Evolutionary conservation across 2,797 vertebrate species (phyloP), one percentile per base, ranked within the genome.

Genomic region (Pyrocephalus nanus): DNA sequence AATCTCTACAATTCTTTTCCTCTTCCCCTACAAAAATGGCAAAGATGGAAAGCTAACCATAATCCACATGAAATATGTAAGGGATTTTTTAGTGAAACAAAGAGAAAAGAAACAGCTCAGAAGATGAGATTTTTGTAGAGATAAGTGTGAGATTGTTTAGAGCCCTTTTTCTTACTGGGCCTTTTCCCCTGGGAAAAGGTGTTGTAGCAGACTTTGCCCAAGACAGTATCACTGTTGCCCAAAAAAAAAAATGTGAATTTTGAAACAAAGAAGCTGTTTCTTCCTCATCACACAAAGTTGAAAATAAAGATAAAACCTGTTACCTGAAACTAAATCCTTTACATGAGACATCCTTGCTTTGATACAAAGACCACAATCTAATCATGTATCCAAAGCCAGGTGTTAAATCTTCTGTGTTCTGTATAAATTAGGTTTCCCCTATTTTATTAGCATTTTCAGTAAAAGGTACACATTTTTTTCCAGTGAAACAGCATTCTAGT

Each of bases 401-500:
- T 36, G 57, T 51, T 88, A 70, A 69, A 61, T 72, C 22, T 42
- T 78, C 30, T 58, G 43, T 70, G 3, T 51, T 76, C 30, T 81
- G 29, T 87, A 71, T 67, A 91, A 92, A 90, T 94, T 71, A 85
- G 13, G 1, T 78, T 82, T 90, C 45, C 18, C 18, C 19, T 62
- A 16, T 72, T 80, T 66, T 58, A 27, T 61, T 83, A 82, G 48
- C 23, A 32, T 61, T 81, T 82, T 82, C 42, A 38, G 89, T 87
- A 83, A 90, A 93, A 82, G 42, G 8, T 19, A 40, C 47, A 11
- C 43, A 5, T 36, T 57, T 58, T 58, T 60, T 78, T 72, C 38
- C 21, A 34, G 48, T 62, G 57, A 72, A 76, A 48, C 18, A 38
- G 18, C n/a, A 21, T 75, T 88, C 34, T 43, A 69, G 30, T 10